Conservation (phyloP, 64 coral and sea anemone species). For the Anthopleura sola region DNA sequence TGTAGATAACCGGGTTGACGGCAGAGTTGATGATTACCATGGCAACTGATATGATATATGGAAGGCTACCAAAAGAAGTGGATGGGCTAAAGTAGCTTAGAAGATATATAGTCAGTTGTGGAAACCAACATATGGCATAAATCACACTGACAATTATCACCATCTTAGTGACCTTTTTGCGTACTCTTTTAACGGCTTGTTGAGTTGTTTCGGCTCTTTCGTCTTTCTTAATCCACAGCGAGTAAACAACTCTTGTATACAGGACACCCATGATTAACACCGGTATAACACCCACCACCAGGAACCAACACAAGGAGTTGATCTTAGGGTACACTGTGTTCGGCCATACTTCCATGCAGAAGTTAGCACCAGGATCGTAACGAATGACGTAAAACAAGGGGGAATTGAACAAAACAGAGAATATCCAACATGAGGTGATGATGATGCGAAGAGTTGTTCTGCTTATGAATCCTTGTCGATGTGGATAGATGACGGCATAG, state of each 20-base stretch:
- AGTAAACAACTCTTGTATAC: conserved; percentile 54
- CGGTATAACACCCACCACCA: conserved; percentile 53
- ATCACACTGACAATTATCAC: conserved; percentile 51
- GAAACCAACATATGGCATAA: conserved; percentile 51
- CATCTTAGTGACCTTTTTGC: conserved; percentile 55
- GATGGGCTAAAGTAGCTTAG: conserved; percentile 29
- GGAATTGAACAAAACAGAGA: neutral
- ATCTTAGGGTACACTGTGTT: neutral
- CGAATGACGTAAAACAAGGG: neutral
- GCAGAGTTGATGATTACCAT: conserved; percentile 48
- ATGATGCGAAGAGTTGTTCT: neutral
- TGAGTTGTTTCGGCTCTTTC: conserved; percentile 28
- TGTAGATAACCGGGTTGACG: conserved; percentile 59
- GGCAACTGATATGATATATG: conserved; percentile 42
- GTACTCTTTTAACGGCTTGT: conserved; percentile 41
- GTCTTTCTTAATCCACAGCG: conserved; percentile 38
- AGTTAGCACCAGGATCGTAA: neutral
- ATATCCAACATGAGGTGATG: neutral
- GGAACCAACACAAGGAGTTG: conserved; percentile 40
- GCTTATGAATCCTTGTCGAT: neutral
- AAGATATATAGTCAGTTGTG: conserved; percentile 46
- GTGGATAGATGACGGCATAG: neutral
- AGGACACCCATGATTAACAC: conserved; percentile 45
- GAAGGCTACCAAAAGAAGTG: conserved; percentile 30
- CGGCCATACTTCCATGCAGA: neutral